Conservation (phyloP, 2,113 vertebrate species). For the Platycercus adscitus region DNA sequence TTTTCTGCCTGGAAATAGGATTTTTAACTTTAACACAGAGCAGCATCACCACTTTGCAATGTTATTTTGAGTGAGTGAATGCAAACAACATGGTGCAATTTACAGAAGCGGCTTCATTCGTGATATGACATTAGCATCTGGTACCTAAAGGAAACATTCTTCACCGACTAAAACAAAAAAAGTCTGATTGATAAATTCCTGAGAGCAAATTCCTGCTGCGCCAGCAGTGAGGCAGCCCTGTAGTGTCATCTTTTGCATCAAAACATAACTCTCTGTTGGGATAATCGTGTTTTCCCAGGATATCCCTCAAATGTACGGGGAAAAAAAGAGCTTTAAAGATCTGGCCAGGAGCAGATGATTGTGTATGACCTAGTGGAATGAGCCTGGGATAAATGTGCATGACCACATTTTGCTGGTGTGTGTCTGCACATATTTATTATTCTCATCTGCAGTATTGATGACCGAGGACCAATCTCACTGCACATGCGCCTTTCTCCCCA, state of each 20-base stretch:
- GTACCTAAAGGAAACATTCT: slow-evolving; percentile 16
- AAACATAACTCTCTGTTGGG: background rate
- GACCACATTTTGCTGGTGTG: background rate
- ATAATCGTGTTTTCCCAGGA: background rate
- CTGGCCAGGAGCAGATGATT: background rate
- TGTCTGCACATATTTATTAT: background rate
- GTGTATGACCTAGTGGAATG: fast-evolving
- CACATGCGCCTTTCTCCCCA: background rate
- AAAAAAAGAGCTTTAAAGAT: background rate
- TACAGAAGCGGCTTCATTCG: background rate
- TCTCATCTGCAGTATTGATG: slow-evolving; percentile 33
- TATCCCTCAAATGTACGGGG: background rate
- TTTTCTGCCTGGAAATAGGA: background rate
- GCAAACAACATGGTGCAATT: background rate
- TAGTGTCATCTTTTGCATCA: background rate
- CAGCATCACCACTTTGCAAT: background rate
- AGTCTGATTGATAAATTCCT: background rate
- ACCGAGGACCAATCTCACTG: background rate
- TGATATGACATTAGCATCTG: background rate
- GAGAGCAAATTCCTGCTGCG: fast-evolving
- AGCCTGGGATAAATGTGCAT: background rate
- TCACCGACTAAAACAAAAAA: background rate
- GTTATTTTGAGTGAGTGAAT: background rate
- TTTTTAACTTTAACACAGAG: background rate
- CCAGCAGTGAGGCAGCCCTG: background rate